Percentiles rank a stretch among this genome's conserved stretches.
These are phyloP conservation scores for Cyclina sinensis DNA, from an alignment of 1,140 invertebrate species.

Conservation along the genomic window DNA sequence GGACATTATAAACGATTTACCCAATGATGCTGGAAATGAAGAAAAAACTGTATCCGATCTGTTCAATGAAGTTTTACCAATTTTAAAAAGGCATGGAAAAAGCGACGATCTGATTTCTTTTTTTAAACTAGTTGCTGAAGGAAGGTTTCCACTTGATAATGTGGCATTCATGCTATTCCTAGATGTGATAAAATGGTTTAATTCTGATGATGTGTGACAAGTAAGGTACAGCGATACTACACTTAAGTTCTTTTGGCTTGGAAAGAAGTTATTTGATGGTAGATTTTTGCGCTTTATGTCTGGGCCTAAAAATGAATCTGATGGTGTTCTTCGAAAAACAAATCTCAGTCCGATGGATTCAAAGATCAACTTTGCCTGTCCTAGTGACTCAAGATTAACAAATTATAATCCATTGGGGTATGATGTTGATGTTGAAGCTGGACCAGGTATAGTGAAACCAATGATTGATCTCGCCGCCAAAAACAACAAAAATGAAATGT, in stretches of 20 bases:
- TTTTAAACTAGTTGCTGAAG: not conserved
- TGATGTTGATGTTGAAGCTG: not conserved
- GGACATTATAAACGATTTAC: too few relatives aligned
- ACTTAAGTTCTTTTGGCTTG: constrained; percentile 2
- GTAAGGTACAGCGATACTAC: not conserved
- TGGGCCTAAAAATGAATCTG: constrained; percentile 6
- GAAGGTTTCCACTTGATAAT: constrained; percentile 44
- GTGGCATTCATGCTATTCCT: constrained; percentile 43
- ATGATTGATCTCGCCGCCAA: not conserved
- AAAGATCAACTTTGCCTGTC: constrained; percentile 18
- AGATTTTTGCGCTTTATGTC: constrained; percentile 43
- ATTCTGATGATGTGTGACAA: not conserved
- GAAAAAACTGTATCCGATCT: too few relatives aligned
- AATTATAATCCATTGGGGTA: not conserved
- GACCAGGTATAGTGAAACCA: not conserved
- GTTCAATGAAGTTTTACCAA: too few relatives aligned
- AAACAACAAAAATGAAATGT: not conserved
- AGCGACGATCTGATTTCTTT: too few relatives aligned
- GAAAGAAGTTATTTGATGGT: constrained; percentile 33
- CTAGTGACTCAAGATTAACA: not conserved
- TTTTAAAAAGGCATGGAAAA: too few relatives aligned
- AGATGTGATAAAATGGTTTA: constrained; percentile 57
- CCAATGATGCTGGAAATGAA: too few relatives aligned
- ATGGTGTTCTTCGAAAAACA: not conserved
- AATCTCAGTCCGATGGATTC: not conserved